These are phyloP conservation scores for Dysdera silvatica DNA, from an alignment of 1,140 invertebrate genomes.

Conservation along the genomic window DNA sequence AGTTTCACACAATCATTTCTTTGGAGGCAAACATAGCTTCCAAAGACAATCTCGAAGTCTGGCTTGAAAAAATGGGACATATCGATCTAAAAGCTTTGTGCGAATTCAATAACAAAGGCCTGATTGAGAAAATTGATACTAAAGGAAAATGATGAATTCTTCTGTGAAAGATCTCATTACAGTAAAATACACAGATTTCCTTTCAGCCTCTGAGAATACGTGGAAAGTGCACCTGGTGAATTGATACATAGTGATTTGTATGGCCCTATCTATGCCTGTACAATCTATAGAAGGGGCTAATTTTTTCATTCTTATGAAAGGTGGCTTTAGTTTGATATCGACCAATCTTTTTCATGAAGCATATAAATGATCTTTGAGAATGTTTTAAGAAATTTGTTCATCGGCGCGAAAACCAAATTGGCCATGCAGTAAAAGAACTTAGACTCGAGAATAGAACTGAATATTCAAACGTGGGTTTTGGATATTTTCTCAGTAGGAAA, in stretches of 20 bases:
- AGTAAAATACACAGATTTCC: no score
- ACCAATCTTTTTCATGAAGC: constrained; percentile 42
- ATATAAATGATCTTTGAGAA: constrained; percentile 38
- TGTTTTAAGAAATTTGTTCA: constrained; percentile 8
- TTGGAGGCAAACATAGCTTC: background rate
- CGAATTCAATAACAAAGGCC: background rate
- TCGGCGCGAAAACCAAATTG: constrained; percentile 34
- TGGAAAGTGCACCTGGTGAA: constrained; percentile 27
- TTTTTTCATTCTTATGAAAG: constrained; percentile 42
- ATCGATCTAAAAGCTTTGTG: background rate
- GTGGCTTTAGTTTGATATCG: constrained; percentile 42
- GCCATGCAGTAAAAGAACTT: constrained; percentile 36
- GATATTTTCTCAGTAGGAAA: background rate
- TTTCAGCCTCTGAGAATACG: no score
- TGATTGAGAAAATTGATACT: background rate
- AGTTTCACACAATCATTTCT: background rate
- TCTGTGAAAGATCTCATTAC: no score
- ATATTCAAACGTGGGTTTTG: constrained; percentile 36
- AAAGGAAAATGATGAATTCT: background rate
- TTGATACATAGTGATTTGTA: constrained; percentile 38
- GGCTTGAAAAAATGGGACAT: constrained; percentile 12
- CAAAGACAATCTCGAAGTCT: background rate
- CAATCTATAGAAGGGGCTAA: constrained; percentile 35
- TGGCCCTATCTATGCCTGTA: constrained; percentile 40
- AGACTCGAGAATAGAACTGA: constrained; percentile 46